These are phyloP conservation scores for Aurelia aurita complex sp. Pacific DNA, from an alignment of 30 jellyfish, hydroid and myxozoan species.

Conservation along the genomic window DNA sequence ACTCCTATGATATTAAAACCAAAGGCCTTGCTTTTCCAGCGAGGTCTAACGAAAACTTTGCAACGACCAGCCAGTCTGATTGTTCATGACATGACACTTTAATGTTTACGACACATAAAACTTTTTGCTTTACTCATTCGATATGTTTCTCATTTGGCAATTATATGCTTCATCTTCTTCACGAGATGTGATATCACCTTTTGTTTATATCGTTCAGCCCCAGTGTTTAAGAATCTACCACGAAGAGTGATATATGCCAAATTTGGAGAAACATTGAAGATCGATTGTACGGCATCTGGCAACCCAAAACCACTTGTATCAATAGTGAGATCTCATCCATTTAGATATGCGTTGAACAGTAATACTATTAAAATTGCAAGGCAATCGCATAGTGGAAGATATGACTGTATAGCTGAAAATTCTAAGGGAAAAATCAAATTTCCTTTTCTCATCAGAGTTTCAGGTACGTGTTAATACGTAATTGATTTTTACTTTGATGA, in stretches of 20 bases:
- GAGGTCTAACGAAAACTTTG: too few relatives aligned
- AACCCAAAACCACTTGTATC: conserved; percentile 37
- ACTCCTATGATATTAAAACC: too few relatives aligned
- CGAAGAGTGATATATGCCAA: not conserved
- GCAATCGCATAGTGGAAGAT: not conserved
- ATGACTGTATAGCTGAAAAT: conserved; percentile 47
- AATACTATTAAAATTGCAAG: not conserved
- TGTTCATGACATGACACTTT: too few relatives aligned
- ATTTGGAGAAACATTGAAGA: conserved; percentile 3
- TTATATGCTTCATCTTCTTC: too few relatives aligned
- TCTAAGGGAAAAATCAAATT: conserved; percentile 9
- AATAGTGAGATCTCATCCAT: conserved; percentile 12
- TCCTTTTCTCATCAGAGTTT: conserved; percentile 8
- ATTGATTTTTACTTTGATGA: too few relatives aligned
- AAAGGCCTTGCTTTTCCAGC: too few relatives aligned
- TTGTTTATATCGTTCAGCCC: conserved; percentile 2
- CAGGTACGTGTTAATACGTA: not conserved
- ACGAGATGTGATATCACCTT: not conserved
- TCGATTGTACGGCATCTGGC: conserved; percentile 35
- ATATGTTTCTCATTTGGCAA: too few relatives aligned
- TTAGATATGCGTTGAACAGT: not conserved
- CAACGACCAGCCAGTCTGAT: too few relatives aligned
- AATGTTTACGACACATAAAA: too few relatives aligned
- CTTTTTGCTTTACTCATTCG: too few relatives aligned
- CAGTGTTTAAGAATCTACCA: conserved; percentile 9